Evolutionary conservation across 2,888 invertebrate genomes (phyloP).

Genomic region (Drosophila quinaria): DNA sequence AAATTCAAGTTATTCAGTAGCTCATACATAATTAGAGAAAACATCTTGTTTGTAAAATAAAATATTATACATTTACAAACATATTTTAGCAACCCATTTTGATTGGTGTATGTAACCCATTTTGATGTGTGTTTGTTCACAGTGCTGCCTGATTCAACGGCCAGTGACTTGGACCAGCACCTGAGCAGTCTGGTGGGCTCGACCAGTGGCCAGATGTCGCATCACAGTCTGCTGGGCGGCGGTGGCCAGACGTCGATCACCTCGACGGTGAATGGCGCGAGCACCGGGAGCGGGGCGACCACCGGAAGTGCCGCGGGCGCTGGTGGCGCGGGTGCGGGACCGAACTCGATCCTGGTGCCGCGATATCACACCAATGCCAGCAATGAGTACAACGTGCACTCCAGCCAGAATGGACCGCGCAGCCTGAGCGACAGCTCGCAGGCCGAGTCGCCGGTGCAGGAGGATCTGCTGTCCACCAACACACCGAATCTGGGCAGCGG

Average conservation of each 20-base stretch:
- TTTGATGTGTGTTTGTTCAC: conserved; percentile 42
- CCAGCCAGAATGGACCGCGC: conserved; percentile 89
- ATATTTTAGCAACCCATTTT: no score
- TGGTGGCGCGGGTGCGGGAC: conserved; percentile 58
- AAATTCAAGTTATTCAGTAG: no score
- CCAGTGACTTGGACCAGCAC: conserved; percentile 91
- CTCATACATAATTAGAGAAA: no score
- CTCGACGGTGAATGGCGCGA: conserved; percentile 83
- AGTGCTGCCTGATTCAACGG: conserved; percentile 93
- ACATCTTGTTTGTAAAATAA: no score
- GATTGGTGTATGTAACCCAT: no score
- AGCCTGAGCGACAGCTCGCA: conserved; percentile 94
- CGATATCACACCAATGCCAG: conserved; percentile 88
- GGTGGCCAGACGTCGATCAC: conserved; percentile 86
- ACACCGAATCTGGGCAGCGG: conserved; percentile 88
- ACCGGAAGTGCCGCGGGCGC: conserved; percentile 53
- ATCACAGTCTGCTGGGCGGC: conserved; percentile 85
- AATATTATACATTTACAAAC: no score
- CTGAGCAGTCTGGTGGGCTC: conserved; percentile 89
- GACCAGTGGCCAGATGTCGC: conserved; percentile 86
- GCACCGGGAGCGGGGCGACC: conserved; percentile 64
- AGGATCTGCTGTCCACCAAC: conserved; percentile 90
- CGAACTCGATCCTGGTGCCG: conserved; percentile 88
- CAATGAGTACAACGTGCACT: conserved; percentile 88
- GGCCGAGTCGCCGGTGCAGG: conserved; percentile 93